phyloP scores from a whole-genome alignment of 2,797 vertebrate species.

The Acipenser oxyrinchus region DNA sequence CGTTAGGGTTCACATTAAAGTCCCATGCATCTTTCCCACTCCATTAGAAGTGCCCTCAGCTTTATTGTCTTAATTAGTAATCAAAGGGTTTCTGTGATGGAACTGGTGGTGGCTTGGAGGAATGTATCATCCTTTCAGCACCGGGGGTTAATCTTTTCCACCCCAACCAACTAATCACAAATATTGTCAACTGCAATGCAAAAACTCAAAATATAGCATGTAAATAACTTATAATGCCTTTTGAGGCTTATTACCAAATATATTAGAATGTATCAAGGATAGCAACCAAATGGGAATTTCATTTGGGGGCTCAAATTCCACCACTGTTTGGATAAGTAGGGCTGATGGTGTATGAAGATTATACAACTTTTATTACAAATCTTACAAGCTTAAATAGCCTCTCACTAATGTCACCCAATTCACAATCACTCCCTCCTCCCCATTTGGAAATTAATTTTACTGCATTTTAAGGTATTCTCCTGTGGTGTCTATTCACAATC shows the following conservation, averaged over 20 bases:
- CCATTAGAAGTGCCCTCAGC: conserved; percentile 15
- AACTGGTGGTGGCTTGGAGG: conserved; percentile 41
- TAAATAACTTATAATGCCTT: background rate
- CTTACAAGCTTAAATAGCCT: too few species aligned
- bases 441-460: too few species aligned
- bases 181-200: conserved; percentile 47
- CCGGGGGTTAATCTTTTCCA: conserved; percentile 54
- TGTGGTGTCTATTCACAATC: too few species aligned
- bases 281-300: background rate
- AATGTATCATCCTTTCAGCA: conserved; percentile 63
- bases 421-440: too few species aligned
- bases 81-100: conserved; percentile 37
- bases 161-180: conserved; percentile 56
- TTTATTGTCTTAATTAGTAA: conserved; percentile 42
- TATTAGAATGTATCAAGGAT: background rate
- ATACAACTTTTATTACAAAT: too few species aligned
- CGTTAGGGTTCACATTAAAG: conserved; percentile 6
- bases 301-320: too few species aligned
- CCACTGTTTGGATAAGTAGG: too few species aligned
- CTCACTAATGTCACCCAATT: too few species aligned
- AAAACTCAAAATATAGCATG: too few species aligned
- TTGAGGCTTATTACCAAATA: background rate
- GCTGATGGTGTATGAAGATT: too few species aligned
- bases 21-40: conserved; percentile 2
- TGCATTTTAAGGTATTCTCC: too few species aligned